Evolutionary conservation across 53 echinoderm and acorn worm genomes (phyloP).

Genomic region (Echinarachnius parma): DNA sequence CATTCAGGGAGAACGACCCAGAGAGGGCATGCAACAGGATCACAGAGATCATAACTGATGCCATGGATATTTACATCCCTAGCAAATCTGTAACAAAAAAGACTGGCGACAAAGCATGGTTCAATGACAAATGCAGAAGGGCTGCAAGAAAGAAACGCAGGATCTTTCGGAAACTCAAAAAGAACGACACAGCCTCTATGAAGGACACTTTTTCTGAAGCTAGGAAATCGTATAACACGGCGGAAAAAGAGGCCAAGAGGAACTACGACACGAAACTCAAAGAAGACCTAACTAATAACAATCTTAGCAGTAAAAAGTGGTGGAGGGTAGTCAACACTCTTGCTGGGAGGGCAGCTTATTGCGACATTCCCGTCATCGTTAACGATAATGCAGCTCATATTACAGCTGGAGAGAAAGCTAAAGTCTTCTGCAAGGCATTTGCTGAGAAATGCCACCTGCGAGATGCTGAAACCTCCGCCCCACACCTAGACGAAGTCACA

Average conservation of each 20-base stretch:
- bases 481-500: not conserved
- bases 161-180: conserved; percentile 34
- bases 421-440: conserved; percentile 21
- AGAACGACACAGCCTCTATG: conserved; percentile 18
- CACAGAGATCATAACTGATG: conserved; percentile 26
- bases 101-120: conserved; percentile 27
- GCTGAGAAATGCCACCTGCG: conserved; percentile 39
- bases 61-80: conserved; percentile 44
- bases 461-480: not conserved
- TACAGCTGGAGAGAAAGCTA: conserved; percentile 21
- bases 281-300: conserved; percentile 33
- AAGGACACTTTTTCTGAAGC: conserved; percentile 39
- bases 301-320: conserved; percentile 41
- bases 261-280: conserved; percentile 34
- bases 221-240: conserved; percentile 26
- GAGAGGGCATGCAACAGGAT: conserved; percentile 39
- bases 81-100: conserved; percentile 30
- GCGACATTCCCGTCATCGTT: conserved; percentile 24
- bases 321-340: conserved; percentile 40
- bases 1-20: conserved; percentile 23
- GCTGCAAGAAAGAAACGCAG: conserved; percentile 4
- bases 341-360: conserved; percentile 10
- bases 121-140: conserved; percentile 28
- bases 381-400: conserved; percentile 2
- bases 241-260: conserved; percentile 34